phyloP scores from a whole-genome alignment of 2,113 vertebrate genomes.

The Lophius piscatorius region DNA sequence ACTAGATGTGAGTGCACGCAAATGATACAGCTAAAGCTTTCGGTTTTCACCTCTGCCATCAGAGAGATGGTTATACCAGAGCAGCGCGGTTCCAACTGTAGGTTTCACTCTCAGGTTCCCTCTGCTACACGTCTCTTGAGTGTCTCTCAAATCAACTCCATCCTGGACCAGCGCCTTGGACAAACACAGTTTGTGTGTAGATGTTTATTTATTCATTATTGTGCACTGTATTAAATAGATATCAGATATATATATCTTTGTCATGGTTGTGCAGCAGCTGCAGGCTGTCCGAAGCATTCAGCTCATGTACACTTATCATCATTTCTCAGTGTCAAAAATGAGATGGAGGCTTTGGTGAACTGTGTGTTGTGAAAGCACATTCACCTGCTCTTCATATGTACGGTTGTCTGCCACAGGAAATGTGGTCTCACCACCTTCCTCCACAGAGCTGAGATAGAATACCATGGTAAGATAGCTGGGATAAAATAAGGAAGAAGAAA shows the following conservation, averaged over 20 bases:
- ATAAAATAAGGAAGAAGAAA: slow-evolving; percentile 27
- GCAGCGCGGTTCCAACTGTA: slow-evolving; percentile 88
- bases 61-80: slow-evolving; percentile 99
- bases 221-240: not conserved
- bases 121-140: slow-evolving; percentile 88
- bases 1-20: not conserved
- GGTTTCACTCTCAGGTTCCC: slow-evolving; percentile 92
- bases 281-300: slow-evolving; percentile 14
- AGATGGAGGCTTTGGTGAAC: not conserved
- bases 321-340: slow-evolving; percentile 13
- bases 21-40: not conserved
- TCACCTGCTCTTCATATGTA: slow-evolving; percentile 91
- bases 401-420: slow-evolving; percentile 97
- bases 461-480: slow-evolving; percentile 91
- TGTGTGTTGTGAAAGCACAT: slow-evolving; percentile 14
- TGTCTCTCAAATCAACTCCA: slow-evolving; percentile 89
- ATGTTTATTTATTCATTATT: slow-evolving; percentile 4
- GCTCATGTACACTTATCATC: slow-evolving; percentile 19
- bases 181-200: slow-evolving; percentile 20
- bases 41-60: slow-evolving; percentile 88
- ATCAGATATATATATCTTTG: slow-evolving; percentile 40
- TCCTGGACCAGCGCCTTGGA: slow-evolving; percentile 90
- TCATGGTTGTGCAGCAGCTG: slow-evolving; percentile 8
- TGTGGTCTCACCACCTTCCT: slow-evolving; percentile 89
- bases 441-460: slow-evolving; percentile 92